Evolutionary conservation across 2,113 vertebrate species (phyloP).

Genomic region (Rana temporaria): DNA sequence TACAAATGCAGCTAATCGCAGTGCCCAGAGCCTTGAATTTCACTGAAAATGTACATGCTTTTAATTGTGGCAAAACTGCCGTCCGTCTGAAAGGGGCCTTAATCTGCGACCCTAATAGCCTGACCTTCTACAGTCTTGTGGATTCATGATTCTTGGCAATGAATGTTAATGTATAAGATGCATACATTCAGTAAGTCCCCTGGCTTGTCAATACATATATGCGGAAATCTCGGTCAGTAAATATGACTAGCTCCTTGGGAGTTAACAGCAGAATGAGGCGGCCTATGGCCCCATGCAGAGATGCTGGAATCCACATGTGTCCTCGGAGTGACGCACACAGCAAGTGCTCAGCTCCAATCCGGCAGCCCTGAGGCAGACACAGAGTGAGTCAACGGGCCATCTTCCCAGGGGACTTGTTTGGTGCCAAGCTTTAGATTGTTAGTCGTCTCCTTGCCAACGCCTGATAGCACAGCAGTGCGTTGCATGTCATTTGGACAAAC

Average conservation of each 20-base stretch:
- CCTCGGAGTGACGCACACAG: constrained; percentile 34
- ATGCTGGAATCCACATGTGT: constrained; percentile 55
- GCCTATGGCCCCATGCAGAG: constrained; percentile 38
- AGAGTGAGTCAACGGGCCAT: constrained; percentile 39
- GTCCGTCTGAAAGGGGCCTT: too few species aligned
- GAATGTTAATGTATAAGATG: background rate
- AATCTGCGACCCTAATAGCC: too few species aligned
- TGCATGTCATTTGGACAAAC: constrained; percentile 51
- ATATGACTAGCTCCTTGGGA: constrained; percentile 41
- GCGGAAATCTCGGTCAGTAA: constrained; percentile 30
- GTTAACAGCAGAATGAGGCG: constrained; percentile 47
- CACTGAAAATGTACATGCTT: too few species aligned
- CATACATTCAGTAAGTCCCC: constrained; percentile 3
- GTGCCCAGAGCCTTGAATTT: too few species aligned
- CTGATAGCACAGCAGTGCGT: constrained; percentile 41
- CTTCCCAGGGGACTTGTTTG: constrained; percentile 53
- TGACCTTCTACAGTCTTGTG: too few species aligned
- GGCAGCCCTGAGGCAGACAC: constrained; percentile 45
- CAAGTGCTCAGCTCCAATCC: constrained; percentile 42
- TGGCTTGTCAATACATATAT: constrained; percentile 36
- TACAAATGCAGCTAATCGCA: too few species aligned
- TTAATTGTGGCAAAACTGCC: too few species aligned
- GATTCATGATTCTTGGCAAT: background rate
- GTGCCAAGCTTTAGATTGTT: constrained; percentile 46
- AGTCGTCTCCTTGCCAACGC: constrained; percentile 54